Conservation (phyloP, 2,888 invertebrate species). For the Synanthedon myopaeformis region DNA sequence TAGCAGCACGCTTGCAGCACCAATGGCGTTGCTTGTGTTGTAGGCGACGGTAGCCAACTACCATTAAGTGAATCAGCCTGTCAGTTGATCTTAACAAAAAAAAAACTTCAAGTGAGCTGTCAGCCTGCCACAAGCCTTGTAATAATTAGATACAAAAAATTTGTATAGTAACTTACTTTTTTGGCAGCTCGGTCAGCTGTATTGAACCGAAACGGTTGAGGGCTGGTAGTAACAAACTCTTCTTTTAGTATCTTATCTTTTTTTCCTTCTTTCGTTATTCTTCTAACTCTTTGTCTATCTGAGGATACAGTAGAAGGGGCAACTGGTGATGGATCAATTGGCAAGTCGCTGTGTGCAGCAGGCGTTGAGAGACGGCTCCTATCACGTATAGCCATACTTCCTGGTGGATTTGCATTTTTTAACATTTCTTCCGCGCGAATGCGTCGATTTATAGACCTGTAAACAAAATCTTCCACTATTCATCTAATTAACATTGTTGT, state of each 20-base stretch:
- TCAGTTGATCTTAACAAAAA: too few species aligned
- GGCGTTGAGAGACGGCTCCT: conserved; percentile 56
- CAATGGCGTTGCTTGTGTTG: too few species aligned
- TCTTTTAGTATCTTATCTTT: conserved; percentile 36
- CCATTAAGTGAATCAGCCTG: too few species aligned
- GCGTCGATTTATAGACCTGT: conserved; percentile 73
- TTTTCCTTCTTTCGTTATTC: conserved; percentile 40
- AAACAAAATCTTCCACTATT: conserved; percentile 4
- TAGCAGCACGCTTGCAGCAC: too few species aligned
- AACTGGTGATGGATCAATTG: conserved; percentile 54
- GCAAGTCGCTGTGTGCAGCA: conserved; percentile 58
- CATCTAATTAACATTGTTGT: background rate
- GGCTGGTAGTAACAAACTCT: conserved; percentile 65
- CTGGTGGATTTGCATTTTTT: conserved; percentile 74
- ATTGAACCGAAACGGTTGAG: conserved; percentile 63
- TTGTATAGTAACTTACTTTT: conserved; percentile 25
- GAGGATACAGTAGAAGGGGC: conserved; percentile 41
- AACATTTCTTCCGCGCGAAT: conserved; percentile 78
- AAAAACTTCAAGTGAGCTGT: too few species aligned
- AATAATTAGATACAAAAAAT: too few species aligned
- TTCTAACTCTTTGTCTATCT: conserved; percentile 34
- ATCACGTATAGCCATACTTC: conserved; percentile 76
- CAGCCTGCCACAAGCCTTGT: too few species aligned
- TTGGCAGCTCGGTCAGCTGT: conserved; percentile 61
- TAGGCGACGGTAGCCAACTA: too few species aligned